phyloP scores from a whole-genome alignment of 2,113 vertebrate genomes.

The Rhabdornis inornatus region DNA sequence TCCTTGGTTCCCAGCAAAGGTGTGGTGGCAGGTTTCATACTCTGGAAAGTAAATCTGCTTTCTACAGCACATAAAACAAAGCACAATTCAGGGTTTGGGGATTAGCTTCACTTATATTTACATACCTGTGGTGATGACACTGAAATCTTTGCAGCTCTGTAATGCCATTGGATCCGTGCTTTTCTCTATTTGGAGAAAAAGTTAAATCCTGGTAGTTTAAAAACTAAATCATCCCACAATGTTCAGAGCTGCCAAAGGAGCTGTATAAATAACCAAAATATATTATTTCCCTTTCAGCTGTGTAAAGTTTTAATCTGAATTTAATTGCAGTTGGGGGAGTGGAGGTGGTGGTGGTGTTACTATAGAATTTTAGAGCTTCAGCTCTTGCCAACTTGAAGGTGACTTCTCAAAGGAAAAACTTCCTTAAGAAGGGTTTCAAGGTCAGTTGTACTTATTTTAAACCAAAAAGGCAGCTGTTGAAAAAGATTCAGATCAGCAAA shows the following conservation, averaged over 20 bases:
- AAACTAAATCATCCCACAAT: not conserved
- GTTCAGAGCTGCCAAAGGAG: conserved; percentile 9
- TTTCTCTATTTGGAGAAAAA: not conserved
- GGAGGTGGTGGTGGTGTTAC: conserved; percentile 18
- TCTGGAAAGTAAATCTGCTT: not conserved
- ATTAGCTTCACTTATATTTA: not conserved
- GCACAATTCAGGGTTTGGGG: not conserved
- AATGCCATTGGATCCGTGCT: not conserved
- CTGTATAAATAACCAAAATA: conserved; percentile 16
- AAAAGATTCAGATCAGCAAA: conserved; percentile 16
- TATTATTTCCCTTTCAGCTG: conserved; percentile 5
- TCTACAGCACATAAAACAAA: not conserved
- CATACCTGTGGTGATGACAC: not conserved
- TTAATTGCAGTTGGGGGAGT: conserved; percentile 3
- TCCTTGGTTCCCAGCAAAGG: not conserved
- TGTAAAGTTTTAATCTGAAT: conserved; percentile 37
- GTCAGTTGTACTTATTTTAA: not conserved
- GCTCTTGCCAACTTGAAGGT: not conserved
- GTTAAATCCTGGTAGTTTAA: not conserved
- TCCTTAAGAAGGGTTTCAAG: conserved; percentile 4
- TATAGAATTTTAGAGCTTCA: not conserved
- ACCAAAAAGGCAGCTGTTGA: not conserved
- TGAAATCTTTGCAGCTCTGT: not conserved
- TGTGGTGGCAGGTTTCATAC: not conserved
- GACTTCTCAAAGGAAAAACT: not conserved